Base-by-base conservation (phyloP, 1,140 invertebrate species). In the Drosophila sucinea region DNA sequence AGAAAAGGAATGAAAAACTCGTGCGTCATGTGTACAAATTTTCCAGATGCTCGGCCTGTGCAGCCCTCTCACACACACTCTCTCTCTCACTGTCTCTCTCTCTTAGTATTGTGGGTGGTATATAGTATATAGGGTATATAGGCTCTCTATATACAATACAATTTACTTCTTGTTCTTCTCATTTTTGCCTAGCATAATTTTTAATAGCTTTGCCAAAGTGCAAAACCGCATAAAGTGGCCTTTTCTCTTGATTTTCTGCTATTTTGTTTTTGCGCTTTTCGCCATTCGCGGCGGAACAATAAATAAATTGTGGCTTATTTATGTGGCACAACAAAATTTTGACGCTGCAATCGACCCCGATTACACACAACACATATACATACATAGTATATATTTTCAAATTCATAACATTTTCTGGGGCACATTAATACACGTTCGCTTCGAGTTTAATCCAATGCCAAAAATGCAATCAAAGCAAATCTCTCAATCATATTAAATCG, bases 11-110 rank as follows among this genome's bases (percentile, higher is more conserved):
- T 30, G 55, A 77, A 77, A 77, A 77, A 77, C 73, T 62, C 62
- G 80, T 87, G 83, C 83, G 83, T 87, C 83, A 87, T 89, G 84
- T 70, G 79, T 64, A 80, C 83, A 82, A 73, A 77, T 79, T 86
- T 86, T 87, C 84, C 83, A 85, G 82, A 85, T 85, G 82, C 82
- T 85, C 65, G 62, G 55, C 32, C 71, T 38, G 10, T 29, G 55
- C 11, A n/a, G 4, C n/a, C 35, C 57, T n/a, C 56, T 40, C 33
- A 30, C 60, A 38, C 44, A 41, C 29, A 2, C 62, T 57, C 38
- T 44, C 40, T 33, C 64, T 25, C 54, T 38, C 27, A 38, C 27
- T n/a, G 2, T 29, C 35, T 8, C 40, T 27, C 25, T 4, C 51
- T 7, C 40, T 66, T 58, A 68, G 60, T 29, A 41, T 55, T 67